Evolutionary conservation across 2,888 invertebrate genomes (phyloP), one percentile per base, ranked within the genome.

Genomic region (Parochlus steinenii): DNA sequence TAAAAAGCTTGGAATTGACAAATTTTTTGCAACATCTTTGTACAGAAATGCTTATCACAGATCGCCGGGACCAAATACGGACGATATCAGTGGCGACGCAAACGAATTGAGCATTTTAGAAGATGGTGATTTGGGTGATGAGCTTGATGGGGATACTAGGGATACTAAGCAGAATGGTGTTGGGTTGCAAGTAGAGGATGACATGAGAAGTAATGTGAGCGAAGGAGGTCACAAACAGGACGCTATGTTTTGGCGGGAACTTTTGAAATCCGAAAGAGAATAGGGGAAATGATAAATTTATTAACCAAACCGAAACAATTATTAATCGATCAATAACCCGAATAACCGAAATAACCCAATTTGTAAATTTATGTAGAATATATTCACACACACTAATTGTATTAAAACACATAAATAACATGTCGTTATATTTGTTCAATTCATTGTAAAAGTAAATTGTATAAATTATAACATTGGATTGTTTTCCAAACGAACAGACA

Each of bases 1-100:
- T 28, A 34, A 34, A 28, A 34, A 34, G 22, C 30, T 24, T 36
- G 30, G 24, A 25, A 30, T 36, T 30, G 36, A 36, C 28, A 36
- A 36, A 24, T 36, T 30, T 30, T 36, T 36, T 30, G 36, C 36
- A 36, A 16, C 36, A 20, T 36, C 36, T 18, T 25, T 36, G 11
- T 36, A 30, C 23, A 29, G 36, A 10, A 36, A 23, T 4, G 36
- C 36, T 24, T 36, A 36, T 29, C 36, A 29, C n/a, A 22, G 30
- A 30, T 30, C 24, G 8, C 17, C 30, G 11, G 14, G 26, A 23
- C 24, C 30, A n/a, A n/a, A 26, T 8, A 22, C 27, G 16, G 23
- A 16, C 6, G 36, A 36, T 18, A 16, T 15, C 10, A 20, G 5
- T 23, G 22, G 12, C 18, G 16, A 29, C 6, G 6, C 6, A 16